Evolutionary conservation across 2,797 vertebrate genomes (phyloP).

Genomic region (Clarias platycephalus): DNA sequence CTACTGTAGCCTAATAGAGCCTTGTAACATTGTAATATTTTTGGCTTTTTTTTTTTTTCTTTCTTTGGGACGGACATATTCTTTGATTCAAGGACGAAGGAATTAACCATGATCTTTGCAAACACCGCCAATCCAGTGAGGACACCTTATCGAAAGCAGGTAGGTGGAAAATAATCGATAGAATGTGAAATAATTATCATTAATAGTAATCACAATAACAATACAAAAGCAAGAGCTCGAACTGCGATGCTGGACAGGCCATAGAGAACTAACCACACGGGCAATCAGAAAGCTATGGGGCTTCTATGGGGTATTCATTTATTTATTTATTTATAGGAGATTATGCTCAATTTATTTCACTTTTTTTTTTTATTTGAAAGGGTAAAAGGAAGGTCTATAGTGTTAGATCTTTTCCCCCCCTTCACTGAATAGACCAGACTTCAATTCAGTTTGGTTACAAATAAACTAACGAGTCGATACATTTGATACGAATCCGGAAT

Average conservation of each 20-base stretch:
- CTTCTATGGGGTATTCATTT: neutral
- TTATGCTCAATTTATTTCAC: neutral
- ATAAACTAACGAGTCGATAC: neutral
- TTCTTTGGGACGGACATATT: slow-evolving; percentile 29
- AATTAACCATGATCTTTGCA: slow-evolving; percentile 92
- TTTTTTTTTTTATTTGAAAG: no score
- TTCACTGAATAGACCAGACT: neutral
- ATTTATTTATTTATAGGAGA: neutral
- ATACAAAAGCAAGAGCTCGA: neutral
- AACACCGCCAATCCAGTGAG: slow-evolving; percentile 85
- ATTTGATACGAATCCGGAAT: neutral
- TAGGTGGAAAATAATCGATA: slow-evolving; percentile 63
- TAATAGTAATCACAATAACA: slow-evolving; percentile 1
- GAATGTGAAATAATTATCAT: neutral
- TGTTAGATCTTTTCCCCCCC: neutral
- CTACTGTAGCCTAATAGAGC: slow-evolving; percentile 45
- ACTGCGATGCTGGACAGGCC: slow-evolving; percentile 30
- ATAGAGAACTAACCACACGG: no score
- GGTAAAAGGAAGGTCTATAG: neutral
- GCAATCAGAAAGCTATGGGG: neutral
- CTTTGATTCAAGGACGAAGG: slow-evolving; percentile 44
- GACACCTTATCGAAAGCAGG: slow-evolving; percentile 88
- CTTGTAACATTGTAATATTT: neutral
- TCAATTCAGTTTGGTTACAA: neutral
- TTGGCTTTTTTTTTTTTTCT: neutral